Conservation (phyloP, 2,888 invertebrate genomes). For the Bimastos eiseni region DNA sequence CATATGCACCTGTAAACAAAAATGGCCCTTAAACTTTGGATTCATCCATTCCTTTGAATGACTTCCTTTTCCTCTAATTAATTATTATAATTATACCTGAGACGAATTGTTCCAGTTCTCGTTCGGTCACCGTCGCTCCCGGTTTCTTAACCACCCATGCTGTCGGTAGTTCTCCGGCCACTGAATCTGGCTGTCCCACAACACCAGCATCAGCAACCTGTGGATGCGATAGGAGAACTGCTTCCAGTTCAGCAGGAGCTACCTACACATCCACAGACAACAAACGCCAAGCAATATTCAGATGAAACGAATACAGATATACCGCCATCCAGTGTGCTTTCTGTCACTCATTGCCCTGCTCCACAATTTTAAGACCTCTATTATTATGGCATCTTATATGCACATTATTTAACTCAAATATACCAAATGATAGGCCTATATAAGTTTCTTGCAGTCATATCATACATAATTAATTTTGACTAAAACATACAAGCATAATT, state of each 20-base stretch:
- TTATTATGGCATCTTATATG: no score
- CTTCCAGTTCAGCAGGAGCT: constrained; percentile 36
- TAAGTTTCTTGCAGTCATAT: no score
- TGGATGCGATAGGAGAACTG: constrained; percentile 28
- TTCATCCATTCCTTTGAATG: neutral
- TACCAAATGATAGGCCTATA: no score
- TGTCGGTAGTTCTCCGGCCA: constrained; percentile 34
- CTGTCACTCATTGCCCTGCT: neutral
- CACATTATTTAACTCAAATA: no score
- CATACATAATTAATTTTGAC: no score
- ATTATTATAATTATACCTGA: neutral
- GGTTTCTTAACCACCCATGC: constrained; percentile 32
- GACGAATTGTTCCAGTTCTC: neutral
- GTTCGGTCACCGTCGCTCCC: neutral
- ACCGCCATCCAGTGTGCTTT: neutral
- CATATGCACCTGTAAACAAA: no score
- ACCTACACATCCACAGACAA: constrained; percentile 24
- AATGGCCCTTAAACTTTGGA: no score
- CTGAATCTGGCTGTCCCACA: constrained; percentile 24
- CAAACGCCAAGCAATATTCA: neutral
- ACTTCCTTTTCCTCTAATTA: neutral
- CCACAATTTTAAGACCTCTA: neutral
- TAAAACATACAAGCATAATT: no score
- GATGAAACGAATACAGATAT: neutral
- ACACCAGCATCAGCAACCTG: constrained; percentile 32